Evolutionary conservation across 2,797 vertebrate species (phyloP).

Genomic region (Chelon labrosus): DNA sequence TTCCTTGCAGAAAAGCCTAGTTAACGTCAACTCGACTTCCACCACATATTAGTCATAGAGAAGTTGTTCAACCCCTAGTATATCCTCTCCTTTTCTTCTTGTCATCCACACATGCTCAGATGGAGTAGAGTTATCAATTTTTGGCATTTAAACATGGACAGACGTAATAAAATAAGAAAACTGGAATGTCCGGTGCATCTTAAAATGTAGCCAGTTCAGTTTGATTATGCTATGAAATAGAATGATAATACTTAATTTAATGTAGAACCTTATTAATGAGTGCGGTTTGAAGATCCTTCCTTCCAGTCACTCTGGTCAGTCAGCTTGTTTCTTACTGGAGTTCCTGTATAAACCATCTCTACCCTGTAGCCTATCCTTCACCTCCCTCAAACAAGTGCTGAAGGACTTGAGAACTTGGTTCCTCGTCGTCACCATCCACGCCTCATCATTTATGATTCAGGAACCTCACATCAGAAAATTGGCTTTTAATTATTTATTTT

Average conservation of each 20-base stretch:
- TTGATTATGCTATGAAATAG: not conserved
- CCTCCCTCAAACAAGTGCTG: conserved; percentile 11
- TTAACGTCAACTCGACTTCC: no score
- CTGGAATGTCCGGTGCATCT: no score
- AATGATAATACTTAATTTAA: not conserved
- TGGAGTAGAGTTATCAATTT: not conserved
- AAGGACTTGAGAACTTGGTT: conserved; percentile 43
- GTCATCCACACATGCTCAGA: no score
- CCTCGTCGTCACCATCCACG: not conserved
- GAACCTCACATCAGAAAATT: conserved; percentile 47
- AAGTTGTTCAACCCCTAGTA: no score
- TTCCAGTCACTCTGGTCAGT: not conserved
- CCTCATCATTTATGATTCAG: conserved; percentile 61
- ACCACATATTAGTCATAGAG: no score
- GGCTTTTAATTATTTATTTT: conserved; percentile 71
- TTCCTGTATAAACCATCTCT: not conserved
- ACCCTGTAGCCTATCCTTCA: conserved; percentile 8
- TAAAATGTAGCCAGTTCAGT: no score
- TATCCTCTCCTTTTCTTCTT: no score
- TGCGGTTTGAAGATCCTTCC: not conserved
- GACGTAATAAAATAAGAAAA: not conserved
- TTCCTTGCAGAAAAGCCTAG: no score
- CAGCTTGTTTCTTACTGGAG: not conserved
- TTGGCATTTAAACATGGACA: not conserved
- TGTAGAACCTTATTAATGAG: not conserved